Base-by-base conservation (phyloP, 2,113 vertebrate genomes). In the Catharus bicknelli region DNA sequence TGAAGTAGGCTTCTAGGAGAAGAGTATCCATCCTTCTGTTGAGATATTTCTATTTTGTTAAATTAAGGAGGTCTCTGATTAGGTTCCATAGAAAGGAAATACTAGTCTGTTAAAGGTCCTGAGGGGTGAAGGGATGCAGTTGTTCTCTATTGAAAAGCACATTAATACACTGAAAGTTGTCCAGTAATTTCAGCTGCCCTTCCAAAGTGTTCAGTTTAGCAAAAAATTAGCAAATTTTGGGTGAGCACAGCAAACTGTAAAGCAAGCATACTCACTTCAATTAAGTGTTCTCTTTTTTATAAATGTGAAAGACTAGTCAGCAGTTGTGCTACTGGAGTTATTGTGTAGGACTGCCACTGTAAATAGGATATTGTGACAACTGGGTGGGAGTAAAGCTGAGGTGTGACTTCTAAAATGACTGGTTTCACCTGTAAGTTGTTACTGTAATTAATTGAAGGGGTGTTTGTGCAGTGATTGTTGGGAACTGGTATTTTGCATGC, bases 1-100 rank as follows among this genome's bases (percentile, higher is more conserved):
- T 75, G 80, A 95, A 95, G 27, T 32, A 50, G 66, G 66, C 70
- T 92, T 89, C 50, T 42, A 68, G 69, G 47, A 92, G 88, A 90
- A 84, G 62, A 82, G 54, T 73, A 61, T 79, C 70, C 62, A n/a
- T 83, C 70, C 72, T 82, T 61, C 62, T 76, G 42, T 29, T 73
- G 70, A 89, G 54, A 69, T 90, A 73, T 13, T 94, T 21, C n/a
- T 57, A 8, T 66, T 68, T 76, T 47, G 38, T 86, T 82, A 66
- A 82, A 89, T 79, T 81, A 62, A 86, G 38, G 38, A 64, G 22
- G 54, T 53, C 29, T 58, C 45, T 89, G 50, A 83, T 82, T 68
- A 42, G 20, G 38, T 75, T 84, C 32, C 32, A 43, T 40, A 61
- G 53, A 84, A 62, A 14, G 34, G 54, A 86, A 90, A 76, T 90